Evolutionary conservation across 1,140 invertebrate genomes (phyloP).

Genomic region (Geopemphigus sp.): DNA sequence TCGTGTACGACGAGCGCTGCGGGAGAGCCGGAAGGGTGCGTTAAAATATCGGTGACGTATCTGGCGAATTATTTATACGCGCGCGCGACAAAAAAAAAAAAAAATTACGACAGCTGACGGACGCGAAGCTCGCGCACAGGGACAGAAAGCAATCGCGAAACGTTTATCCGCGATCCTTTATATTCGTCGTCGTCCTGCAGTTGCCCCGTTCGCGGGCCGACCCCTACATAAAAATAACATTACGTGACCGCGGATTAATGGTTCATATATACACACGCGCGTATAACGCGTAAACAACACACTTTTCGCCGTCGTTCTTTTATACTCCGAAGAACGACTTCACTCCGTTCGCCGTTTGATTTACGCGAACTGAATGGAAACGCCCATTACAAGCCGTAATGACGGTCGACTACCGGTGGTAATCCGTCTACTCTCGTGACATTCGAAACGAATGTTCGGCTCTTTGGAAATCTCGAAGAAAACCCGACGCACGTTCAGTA

Average conservation of each 20-base stretch:
- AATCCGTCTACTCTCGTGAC: too few species aligned
- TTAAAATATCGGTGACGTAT: constrained; percentile 38
- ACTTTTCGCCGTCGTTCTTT: neutral
- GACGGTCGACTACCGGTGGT: too few species aligned
- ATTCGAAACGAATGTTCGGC: too few species aligned
- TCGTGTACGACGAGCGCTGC: neutral
- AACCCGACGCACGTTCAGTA: too few species aligned
- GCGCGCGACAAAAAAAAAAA: neutral
- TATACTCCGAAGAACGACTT: neutral
- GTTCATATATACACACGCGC: too few species aligned
- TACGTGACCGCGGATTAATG: neutral
- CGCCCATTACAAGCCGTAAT: too few species aligned
- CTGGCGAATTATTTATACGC: constrained; percentile 16
- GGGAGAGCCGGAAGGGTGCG: constrained; percentile 1
- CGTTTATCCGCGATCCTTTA: constrained; percentile 29
- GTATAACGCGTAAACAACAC: neutral
- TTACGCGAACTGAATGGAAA: too few species aligned
- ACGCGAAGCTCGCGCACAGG: neutral
- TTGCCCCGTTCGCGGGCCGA: neutral
- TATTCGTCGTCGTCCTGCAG: neutral
- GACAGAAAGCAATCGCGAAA: constrained; percentile 21
- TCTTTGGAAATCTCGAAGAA: too few species aligned
- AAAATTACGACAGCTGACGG: constrained; percentile 39
- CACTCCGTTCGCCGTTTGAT: constrained; percentile 4
- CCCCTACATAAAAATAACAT: neutral